Evolutionary conservation across 2,113 vertebrate genomes (phyloP).

Genomic region (Amblyopsis rosae): DNA sequence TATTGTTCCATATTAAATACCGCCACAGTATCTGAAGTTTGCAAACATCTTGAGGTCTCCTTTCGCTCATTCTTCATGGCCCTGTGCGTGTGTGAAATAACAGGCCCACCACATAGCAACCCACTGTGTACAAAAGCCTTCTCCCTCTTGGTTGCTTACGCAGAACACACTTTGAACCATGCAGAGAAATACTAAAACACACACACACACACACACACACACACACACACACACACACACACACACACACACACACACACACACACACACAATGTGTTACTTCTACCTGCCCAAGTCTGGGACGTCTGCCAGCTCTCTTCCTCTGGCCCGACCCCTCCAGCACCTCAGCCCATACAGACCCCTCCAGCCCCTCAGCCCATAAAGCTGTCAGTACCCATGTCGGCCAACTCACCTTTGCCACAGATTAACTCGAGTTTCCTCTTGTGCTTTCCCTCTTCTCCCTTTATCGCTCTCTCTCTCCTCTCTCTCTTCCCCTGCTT

Average conservation of each 20-base stretch:
- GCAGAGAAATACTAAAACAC: not conserved
- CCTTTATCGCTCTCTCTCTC: conserved; percentile 25
- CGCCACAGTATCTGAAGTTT: not conserved
- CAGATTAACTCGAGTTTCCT: conserved; percentile 49
- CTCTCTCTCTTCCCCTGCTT: conserved; percentile 13
- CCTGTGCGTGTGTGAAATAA: too few relatives aligned
- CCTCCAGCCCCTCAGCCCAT: conserved; percentile 41
- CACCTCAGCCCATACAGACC: not conserved
- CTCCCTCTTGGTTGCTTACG: not conserved
- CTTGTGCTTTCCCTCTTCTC: conserved; percentile 6
- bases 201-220: not conserved
- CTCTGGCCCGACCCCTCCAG: not conserved
- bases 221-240: conserved; percentile 9
- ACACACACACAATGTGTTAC: too few relatives aligned
- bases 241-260: not conserved
- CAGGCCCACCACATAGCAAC: not conserved
- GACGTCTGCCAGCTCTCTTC: conserved; percentile 40
- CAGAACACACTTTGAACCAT: not conserved
- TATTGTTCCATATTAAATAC: not conserved
- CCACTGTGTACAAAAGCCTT: not conserved
- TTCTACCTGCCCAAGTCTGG: conserved; percentile 46
- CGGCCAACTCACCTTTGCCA: conserved; percentile 57
- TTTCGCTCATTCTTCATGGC: not conserved
- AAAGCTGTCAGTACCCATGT: conserved; percentile 62
- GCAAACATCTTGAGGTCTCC: not conserved